Percentiles rank a stretch among this genome's conserved stretches.
Evolutionary conservation across 2,797 vertebrate species (phyloP).

Genomic region (Potorous gilbertii): DNA sequence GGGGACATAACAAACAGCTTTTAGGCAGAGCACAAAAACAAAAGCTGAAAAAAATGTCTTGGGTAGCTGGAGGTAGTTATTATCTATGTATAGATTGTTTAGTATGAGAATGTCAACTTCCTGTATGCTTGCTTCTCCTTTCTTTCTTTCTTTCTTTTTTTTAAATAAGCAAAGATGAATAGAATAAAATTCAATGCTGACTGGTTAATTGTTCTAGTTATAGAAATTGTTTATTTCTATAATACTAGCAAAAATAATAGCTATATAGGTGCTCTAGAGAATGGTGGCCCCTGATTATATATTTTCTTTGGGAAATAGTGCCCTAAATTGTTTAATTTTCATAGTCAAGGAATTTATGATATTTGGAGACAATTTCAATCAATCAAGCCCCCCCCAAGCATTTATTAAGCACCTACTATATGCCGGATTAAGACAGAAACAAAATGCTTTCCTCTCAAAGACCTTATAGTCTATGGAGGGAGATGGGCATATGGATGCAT

Average conservation of each 20-base stretch:
- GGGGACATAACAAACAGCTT: conserved; percentile 22
- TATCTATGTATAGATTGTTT: neutral
- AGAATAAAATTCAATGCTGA: neutral
- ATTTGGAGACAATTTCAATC: neutral
- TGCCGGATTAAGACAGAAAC: neutral
- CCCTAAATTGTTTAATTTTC: neutral
- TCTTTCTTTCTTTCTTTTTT: neutral
- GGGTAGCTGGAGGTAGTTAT: conserved; percentile 37
- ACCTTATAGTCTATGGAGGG: neutral
- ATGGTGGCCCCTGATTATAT: neutral
- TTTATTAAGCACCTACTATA: neutral
- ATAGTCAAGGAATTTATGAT: neutral
- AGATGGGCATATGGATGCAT: neutral
- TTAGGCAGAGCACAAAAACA: conserved; percentile 34
- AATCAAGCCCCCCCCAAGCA: neutral
- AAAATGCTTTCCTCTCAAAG: neutral
- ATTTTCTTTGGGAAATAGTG: neutral
- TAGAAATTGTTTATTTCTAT: neutral
- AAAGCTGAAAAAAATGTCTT: conserved; percentile 50
- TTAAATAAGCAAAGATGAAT: neutral
- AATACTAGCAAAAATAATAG: neutral
- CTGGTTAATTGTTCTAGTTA: neutral
- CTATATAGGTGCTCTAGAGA: neutral
- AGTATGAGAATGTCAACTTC: conserved; percentile 27
- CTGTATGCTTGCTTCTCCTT: neutral